A percentile compares a stretch with the other conserved stretches of the same genome.
These are phyloP conservation scores for Smutsia temminckii DNA, from an alignment of 2,797 vertebrate genomes.

Conservation along the genomic window DNA sequence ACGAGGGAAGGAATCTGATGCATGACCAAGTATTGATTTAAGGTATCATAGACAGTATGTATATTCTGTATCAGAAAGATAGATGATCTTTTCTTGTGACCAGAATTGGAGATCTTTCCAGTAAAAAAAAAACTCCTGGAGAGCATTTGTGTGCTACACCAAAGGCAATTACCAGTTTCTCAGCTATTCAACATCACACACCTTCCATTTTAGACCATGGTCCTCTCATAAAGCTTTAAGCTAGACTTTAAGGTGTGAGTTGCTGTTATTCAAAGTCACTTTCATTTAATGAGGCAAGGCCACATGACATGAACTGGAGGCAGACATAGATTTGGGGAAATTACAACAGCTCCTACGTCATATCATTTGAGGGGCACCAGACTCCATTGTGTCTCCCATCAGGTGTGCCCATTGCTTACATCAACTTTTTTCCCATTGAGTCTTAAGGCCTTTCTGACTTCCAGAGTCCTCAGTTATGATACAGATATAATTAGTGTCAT, in stretches of 20 bases:
- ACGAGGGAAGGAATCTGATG: not conserved
- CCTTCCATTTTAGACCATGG: not conserved
- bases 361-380: not conserved
- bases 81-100: slow-evolving; percentile 43
- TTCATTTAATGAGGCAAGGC: not conserved
- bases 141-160: not conserved
- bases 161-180: not conserved
- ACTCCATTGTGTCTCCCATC: not conserved
- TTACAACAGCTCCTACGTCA: not conserved
- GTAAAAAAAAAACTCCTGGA: slow-evolving; percentile 48
- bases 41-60: not conserved
- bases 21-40: slow-evolving; percentile 55
- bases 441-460: not conserved
- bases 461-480: not conserved
- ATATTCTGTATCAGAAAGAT: slow-evolving; percentile 43
- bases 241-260: not conserved
- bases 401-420: not conserved
- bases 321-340: not conserved
- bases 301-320: not conserved
- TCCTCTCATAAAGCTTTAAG: slow-evolving; percentile 13
- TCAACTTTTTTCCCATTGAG: not conserved
- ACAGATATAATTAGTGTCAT: not conserved
- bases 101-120: slow-evolving; percentile 46
- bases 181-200: not conserved
- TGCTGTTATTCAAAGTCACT: slow-evolving; percentile 23